Evolutionary conservation across 1,140 invertebrate species (phyloP).

Genomic region (Lamellibrachia luymesi): DNA sequence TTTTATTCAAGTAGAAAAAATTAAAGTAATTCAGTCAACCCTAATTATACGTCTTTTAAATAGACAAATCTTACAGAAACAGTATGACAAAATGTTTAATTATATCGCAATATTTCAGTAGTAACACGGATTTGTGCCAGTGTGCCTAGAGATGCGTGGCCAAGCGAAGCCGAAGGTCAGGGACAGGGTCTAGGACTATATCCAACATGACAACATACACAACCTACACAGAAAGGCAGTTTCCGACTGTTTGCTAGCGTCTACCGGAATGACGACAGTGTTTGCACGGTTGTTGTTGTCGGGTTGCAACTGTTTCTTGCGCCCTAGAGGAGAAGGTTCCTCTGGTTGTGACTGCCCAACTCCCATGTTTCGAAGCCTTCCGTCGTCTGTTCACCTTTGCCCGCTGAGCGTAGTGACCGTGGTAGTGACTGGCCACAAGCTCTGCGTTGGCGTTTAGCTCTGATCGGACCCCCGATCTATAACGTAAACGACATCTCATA

Average conservation of each 20-base stretch:
- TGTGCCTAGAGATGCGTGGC: background rate
- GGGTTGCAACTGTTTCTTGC: background rate
- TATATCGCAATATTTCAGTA: background rate
- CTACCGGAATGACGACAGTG: conserved; percentile 19
- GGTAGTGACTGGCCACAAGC: background rate
- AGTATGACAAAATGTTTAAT: background rate
- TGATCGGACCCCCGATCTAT: background rate
- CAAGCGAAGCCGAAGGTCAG: background rate
- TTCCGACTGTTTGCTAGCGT: conserved; percentile 16
- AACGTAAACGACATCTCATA: too few species aligned
- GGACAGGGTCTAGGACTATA: background rate
- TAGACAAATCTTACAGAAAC: background rate
- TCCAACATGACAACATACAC: background rate
- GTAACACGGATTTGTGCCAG: background rate
- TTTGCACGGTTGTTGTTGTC: background rate
- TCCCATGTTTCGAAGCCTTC: background rate
- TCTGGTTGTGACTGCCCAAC: background rate
- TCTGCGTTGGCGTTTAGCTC: background rate
- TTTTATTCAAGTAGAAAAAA: too few species aligned
- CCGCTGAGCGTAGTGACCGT: background rate
- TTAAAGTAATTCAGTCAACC: too few species aligned
- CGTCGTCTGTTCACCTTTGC: background rate
- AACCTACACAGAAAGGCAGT: conserved; percentile 17
- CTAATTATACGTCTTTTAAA: background rate
- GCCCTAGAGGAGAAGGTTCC: background rate